Conservation (phyloP, 1,140 invertebrate species). For the Periplaneta americana region DNA sequence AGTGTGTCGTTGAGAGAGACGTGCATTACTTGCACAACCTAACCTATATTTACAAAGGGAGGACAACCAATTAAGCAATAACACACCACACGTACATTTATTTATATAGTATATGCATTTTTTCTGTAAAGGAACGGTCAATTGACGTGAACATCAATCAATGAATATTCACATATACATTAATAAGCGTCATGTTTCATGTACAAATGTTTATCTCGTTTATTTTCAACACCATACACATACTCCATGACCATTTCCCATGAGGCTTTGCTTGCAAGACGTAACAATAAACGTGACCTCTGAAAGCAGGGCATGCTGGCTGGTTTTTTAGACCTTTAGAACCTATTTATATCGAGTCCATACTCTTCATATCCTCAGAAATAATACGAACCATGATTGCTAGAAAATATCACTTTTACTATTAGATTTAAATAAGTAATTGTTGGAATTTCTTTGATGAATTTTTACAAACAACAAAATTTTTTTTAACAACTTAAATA, state of each 20-base stretch:
- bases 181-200: slow-evolving; percentile 17
- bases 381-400: no score
- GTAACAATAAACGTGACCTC: no score
- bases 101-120: background rate
- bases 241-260: background rate
- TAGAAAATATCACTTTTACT: no score
- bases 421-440: no score
- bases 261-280: no score
- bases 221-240: background rate
- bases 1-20: background rate
- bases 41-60: background rate
- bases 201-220: background rate
- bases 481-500: no score
- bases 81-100: background rate
- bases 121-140: slow-evolving; percentile 2
- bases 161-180: slow-evolving; percentile 13
- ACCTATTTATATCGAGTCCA: no score
- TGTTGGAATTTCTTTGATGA: no score
- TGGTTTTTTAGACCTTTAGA: no score
- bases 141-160: background rate
- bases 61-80: background rate
- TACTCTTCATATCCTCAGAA: no score
- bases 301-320: no score
- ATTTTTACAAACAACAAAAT: no score
- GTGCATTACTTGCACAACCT: background rate